Base-by-base conservation (phyloP, 2,113 vertebrate species). In the Cyrtonyx montezumae region DNA sequence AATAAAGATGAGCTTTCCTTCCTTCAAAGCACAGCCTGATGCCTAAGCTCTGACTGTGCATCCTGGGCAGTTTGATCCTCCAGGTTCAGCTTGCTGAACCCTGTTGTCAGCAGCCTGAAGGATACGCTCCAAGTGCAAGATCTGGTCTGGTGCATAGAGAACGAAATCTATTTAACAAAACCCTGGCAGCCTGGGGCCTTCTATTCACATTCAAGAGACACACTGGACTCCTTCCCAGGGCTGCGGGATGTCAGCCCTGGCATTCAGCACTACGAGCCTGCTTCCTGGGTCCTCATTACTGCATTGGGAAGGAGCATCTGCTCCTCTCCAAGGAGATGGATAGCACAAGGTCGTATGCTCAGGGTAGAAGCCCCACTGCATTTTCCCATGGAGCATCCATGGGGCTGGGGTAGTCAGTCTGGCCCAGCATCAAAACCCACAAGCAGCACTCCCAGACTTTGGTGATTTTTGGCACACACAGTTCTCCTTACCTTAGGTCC, bases 1-100 rank as follows among this genome's bases (percentile, higher is more conserved):
- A 94, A 96, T 96, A 95, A 96, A 91, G 89, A 93, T 65, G 90
- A 94, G 79, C 76, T 88, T 93, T 88, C 28, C 42, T 96, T 59
- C 73, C 7, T 65, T 78, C 69, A 82, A 94, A 96, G 69, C 65
- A 77, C 58, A 94, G 56, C 67, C 76, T 87, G 56, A 73, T 91
- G 40, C 81, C 69, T 90, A 48, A 86, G 81, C 81, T 95, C 71
- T 66, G 70, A 46, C 62, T 68, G 93, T 95, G 65, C 69, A 21
- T 59, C 70, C 16, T 5, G 6, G 70, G 73, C 40, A 55, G 62
- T 37, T 32, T 56, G 76, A 85, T 94, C 40, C 12, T 11, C 2
- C 32, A 67, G 87, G 93, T 97, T 96, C 81, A 79, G 83, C 84
- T 91, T 5, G 0, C 88, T 84, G 84, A 96, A 82, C 84, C 79